Conservation (phyloP, 2,888 invertebrate species). For the Scelioninae gen. 1 region DNA sequence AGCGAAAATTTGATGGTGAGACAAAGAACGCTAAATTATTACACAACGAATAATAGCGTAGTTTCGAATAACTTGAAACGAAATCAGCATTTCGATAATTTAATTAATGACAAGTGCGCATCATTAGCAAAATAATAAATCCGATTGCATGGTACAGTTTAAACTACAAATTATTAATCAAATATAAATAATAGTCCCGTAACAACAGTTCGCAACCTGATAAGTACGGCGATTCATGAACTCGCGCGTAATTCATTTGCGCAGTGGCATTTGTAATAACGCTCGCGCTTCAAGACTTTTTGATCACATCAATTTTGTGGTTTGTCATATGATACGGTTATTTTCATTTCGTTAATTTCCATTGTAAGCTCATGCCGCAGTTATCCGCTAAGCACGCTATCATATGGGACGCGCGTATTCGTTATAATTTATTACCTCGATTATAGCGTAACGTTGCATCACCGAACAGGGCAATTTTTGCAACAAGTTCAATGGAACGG, state of each 20-base stretch:
- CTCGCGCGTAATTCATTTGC: conserved; percentile 4
- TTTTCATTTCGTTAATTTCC: conserved; percentile 51
- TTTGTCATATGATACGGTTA: conserved; percentile 28
- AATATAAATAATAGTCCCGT: conserved; percentile 34
- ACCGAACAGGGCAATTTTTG: conserved; percentile 46
- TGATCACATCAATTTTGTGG: conserved; percentile 24
- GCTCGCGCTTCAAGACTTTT: conserved; percentile 31
- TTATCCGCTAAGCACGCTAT: conserved; percentile 34
- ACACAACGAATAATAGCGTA: conserved; percentile 9
- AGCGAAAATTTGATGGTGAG: conserved; percentile 1
- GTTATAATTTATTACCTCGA: conserved; percentile 45
- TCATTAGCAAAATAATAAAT: conserved; percentile 26
- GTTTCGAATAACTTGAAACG: conserved; percentile 13
- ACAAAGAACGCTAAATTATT: conserved; percentile 26
- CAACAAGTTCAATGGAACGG: conserved; percentile 36
- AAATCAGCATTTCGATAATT: conserved; percentile 16
- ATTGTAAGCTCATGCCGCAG: conserved; percentile 8
- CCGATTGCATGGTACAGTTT: neutral
- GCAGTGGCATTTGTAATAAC: conserved; percentile 10
- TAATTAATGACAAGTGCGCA: conserved; percentile 25
- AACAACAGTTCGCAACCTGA: conserved; percentile 24
- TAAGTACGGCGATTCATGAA: conserved; percentile 19
- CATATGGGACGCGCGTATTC: conserved; percentile 16
- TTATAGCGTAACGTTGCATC: conserved; percentile 33
- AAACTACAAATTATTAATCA: conserved; percentile 30